phyloP scores from a whole-genome alignment of 2,888 invertebrate species.

The Euplagia quadripunctaria region DNA sequence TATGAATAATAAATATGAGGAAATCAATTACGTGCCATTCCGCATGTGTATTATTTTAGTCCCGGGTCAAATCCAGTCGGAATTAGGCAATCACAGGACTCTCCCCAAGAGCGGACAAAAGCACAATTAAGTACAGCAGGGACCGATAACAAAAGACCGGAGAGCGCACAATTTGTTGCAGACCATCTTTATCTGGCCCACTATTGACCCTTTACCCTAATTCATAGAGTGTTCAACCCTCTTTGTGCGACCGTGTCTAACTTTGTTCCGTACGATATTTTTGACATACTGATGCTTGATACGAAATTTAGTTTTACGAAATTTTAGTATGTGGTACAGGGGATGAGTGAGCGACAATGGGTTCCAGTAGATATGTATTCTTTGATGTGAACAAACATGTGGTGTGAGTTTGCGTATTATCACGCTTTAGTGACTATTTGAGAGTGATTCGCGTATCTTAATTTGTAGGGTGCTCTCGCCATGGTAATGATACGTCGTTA shows the following conservation, averaged over 20 bases:
- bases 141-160: slow-evolving; percentile 82
- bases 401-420: slow-evolving; percentile 75
- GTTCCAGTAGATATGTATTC: slow-evolving; percentile 61
- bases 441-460: slow-evolving; percentile 81
- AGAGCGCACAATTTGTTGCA: slow-evolving; percentile 86
- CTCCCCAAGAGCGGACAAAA: slow-evolving; percentile 79
- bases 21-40: slow-evolving; percentile 53
- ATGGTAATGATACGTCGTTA: slow-evolving; percentile 72
- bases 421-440: slow-evolving; percentile 81
- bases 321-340: slow-evolving; percentile 55
- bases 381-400: slow-evolving; percentile 84
- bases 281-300: slow-evolving; percentile 45
- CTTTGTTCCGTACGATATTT: slow-evolving; percentile 40
- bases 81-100: slow-evolving; percentile 73
- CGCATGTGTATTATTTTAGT: slow-evolving; percentile 66
- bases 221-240: slow-evolving; percentile 74
- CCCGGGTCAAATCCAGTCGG: slow-evolving; percentile 63
- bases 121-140: slow-evolving; percentile 86
- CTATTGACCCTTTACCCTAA: slow-evolving; percentile 87
- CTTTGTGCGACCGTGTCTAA: slow-evolving; percentile 50
- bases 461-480: slow-evolving; percentile 64
- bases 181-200: slow-evolving; percentile 84
- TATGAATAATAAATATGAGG: slow-evolving; percentile 27
- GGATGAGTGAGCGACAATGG: slow-evolving; percentile 37
- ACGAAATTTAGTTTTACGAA: slow-evolving; percentile 18